Evolutionary conservation across 1,140 invertebrate genomes (phyloP).

Genomic region (Homalodisca vitripennis): DNA sequence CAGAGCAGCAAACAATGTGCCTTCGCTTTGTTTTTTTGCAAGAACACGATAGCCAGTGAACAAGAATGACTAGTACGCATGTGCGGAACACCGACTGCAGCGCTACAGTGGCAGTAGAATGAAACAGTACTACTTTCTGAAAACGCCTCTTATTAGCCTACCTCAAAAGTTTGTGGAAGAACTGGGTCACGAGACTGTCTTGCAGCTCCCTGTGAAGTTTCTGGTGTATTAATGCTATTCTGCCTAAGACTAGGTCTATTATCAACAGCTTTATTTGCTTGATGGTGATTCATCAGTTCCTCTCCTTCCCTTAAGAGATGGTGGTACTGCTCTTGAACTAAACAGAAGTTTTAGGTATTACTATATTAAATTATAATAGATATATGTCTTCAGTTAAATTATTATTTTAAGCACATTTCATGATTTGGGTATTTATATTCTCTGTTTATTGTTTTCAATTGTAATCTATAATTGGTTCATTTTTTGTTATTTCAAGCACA

Average conservation of each 20-base stretch:
- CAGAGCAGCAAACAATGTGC: too few species aligned
- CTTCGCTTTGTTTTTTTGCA: too few species aligned
- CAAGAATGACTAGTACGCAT: too few species aligned
- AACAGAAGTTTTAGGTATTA: not conserved
- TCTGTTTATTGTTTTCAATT: too few species aligned
- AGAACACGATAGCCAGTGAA: not conserved
- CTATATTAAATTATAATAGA: not conserved
- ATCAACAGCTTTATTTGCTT: not conserved
- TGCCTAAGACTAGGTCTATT: not conserved
- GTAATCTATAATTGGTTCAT: too few species aligned
- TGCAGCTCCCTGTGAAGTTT: not conserved
- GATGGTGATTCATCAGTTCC: not conserved
- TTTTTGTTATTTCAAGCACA: too few species aligned
- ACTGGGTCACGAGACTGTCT: not conserved
- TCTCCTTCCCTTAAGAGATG: slow-evolving; percentile 5
- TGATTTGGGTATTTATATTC: too few species aligned
- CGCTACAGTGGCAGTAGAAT: too few species aligned
- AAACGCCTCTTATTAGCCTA: not conserved
- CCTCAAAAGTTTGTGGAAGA: not conserved
- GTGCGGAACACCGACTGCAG: too few species aligned
- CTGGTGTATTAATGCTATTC: not conserved
- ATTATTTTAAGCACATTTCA: too few species aligned
- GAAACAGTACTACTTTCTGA: not conserved
- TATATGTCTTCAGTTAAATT: too few species aligned
- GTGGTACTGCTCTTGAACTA: not conserved